Conservation (phyloP, 2,797 vertebrate genomes). For the Crocodylus rhombifer region DNA sequence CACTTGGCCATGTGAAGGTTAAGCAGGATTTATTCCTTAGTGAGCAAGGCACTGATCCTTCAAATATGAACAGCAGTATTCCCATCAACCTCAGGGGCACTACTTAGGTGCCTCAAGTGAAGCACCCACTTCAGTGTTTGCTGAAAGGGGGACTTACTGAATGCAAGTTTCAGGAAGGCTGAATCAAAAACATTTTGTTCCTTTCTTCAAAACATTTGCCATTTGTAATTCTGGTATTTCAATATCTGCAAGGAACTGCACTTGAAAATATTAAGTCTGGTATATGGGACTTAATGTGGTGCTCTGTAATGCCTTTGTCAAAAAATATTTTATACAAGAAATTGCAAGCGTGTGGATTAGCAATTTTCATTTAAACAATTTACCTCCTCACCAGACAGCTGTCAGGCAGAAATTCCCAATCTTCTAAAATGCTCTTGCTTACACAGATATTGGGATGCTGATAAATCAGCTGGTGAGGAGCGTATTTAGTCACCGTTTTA, state of each 20-base stretch:
- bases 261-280: background rate
- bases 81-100: background rate
- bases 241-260: background rate
- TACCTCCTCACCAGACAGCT: slow-evolving; percentile 20
- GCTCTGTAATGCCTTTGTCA: background rate
- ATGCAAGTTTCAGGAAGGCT: background rate
- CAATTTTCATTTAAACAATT: background rate
- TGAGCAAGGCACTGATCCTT: background rate
- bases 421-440: background rate
- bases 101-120: too few relatives aligned
- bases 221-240: background rate
- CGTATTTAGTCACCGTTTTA: slow-evolving; percentile 4
- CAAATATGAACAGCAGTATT: background rate
- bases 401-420: background rate
- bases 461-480: slow-evolving; percentile 21
- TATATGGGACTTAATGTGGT: fast-evolving
- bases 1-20: too few relatives aligned
- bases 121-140: background rate
- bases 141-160: fast-evolving
- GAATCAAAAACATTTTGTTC: background rate
- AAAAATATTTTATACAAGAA: background rate
- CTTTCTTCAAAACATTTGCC: fast-evolving
- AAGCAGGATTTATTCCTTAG: background rate
- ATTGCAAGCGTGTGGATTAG: background rate
- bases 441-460: background rate